A percentile compares a stretch with the other conserved stretches of the same genome.
Conservation (phyloP, 1,140 invertebrate species). For the Drosophila tristis region DNA sequence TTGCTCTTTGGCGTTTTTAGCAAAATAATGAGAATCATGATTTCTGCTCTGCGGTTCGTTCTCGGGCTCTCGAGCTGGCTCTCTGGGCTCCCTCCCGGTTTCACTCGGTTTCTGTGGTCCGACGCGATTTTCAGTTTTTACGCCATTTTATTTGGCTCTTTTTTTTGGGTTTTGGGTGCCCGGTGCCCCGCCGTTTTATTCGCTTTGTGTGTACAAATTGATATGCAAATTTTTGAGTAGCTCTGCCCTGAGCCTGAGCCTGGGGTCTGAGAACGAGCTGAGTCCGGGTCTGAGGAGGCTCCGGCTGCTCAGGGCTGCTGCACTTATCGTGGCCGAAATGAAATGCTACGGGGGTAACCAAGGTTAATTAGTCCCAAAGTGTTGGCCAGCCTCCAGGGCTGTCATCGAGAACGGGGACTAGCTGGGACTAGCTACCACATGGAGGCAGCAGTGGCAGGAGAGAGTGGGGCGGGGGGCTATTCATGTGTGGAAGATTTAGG, state of each 20-base stretch:
- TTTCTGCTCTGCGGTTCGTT: constrained; percentile 65
- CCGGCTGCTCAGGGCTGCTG: background rate
- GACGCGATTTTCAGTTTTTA: constrained; percentile 70
- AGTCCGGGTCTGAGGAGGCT: constrained; percentile 1
- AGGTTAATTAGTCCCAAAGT: constrained; percentile 76
- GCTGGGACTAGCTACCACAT: too few relatives aligned
- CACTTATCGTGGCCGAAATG: constrained; percentile 39
- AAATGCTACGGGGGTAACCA: constrained; percentile 40
- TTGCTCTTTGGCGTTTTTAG: constrained; percentile 72
- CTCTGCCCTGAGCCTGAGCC: constrained; percentile 9
- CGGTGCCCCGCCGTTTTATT: background rate
- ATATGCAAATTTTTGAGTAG: constrained; percentile 81
- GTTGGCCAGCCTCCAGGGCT: constrained; percentile 44
- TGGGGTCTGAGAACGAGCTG: constrained; percentile 17
- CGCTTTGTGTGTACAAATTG: constrained; percentile 74
- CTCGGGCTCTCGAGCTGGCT: background rate
- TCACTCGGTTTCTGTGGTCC: constrained; percentile 35
- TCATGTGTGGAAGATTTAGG: too few relatives aligned
- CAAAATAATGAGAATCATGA: constrained; percentile 84
- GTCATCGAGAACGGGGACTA: constrained; percentile 14
- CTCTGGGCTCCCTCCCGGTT: constrained; percentile 8
- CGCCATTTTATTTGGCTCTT: constrained; percentile 61
- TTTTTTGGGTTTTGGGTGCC: constrained; percentile 11
- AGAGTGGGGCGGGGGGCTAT: background rate
- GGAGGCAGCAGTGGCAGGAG: background rate